Evolutionary conservation across 2,888 invertebrate species (phyloP), one percentile per base, ranked within the genome.

Genomic region (Orthonevra nobilis): DNA sequence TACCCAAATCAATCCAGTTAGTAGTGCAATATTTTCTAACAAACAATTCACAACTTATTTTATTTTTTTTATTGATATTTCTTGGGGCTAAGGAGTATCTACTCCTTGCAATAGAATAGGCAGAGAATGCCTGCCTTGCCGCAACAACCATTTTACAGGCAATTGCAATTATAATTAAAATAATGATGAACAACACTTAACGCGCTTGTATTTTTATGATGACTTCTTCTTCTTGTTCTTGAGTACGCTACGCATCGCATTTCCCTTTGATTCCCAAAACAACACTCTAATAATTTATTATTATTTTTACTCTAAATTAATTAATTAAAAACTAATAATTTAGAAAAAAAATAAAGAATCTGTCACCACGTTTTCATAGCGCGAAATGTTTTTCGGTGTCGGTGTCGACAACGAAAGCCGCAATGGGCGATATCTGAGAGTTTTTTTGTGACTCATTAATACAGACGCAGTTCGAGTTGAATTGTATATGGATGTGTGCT

Each of bases 1-100:
- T 60, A 60, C 34, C 58, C 42, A 20, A 44, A 34, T 44, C n/a
- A n/a, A n/a, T 58, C 32, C 30, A 20, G 44, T 58, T 38, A 34
- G n/a, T 15, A 60, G 32, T 60, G 32, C 9, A 58, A 30, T 42
- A 19, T 19, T 42, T 58, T 40, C 10, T 60, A 17, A 60, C 42
- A 44, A 30, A 30, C 20, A 68, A 38, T 56, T 40, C 38, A 28
- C 28, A 32, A 10, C 9, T 48, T 44, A 3, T 30, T 42, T 42
- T 40, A 23, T 52, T 52, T 42, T 50, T 23, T 36, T 6, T n/a
- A 19, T 26, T 46, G n/a, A n/a, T n/a, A n/a, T n/a, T n/a, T n/a
- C n/a, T n/a, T n/a, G n/a, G n/a, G n/a, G n/a, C n/a, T n/a, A n/a
- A n/a, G n/a, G n/a, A n/a, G n/a, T n/a, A n/a, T n/a, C n/a, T 30